phyloP scores from a whole-genome alignment of 1,140 invertebrate genomes.

The Cyclina sinensis region DNA sequence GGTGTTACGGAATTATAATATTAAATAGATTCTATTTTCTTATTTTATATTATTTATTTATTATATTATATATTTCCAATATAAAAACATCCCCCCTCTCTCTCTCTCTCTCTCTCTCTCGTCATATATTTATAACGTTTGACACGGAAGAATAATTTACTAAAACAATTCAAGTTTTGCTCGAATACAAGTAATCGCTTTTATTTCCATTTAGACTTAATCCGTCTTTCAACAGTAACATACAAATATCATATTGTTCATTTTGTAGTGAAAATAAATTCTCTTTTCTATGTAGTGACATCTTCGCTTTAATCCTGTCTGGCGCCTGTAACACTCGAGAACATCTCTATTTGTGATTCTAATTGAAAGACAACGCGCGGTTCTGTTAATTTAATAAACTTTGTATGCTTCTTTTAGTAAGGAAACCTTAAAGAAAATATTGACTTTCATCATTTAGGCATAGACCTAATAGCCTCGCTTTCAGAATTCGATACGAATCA shows the following conservation, averaged over 20 bases:
- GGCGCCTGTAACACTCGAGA: constrained; percentile 43
- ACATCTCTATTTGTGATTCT: constrained; percentile 12
- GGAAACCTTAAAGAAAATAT: constrained; percentile 18
- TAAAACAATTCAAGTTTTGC: too few species aligned
- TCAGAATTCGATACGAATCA: constrained; percentile 44
- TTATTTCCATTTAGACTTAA: neutral
- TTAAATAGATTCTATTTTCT: too few species aligned
- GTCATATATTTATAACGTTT: too few species aligned
- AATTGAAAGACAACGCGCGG: constrained; percentile 48
- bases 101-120: too few species aligned
- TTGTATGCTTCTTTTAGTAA: constrained; percentile 52
- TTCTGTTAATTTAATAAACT: constrained; percentile 36
- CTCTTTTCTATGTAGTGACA: neutral
- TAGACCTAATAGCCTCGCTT: neutral
- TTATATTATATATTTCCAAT: too few species aligned
- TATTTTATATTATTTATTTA: too few species aligned
- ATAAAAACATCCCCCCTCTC: too few species aligned
- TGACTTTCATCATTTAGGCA: constrained; percentile 16
- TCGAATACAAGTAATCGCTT: neutral
- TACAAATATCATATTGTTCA: constrained; percentile 32
- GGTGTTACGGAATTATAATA: too few species aligned
- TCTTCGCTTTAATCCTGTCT: constrained; percentile 53
- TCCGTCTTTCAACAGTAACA: neutral
- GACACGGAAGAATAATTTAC: too few species aligned
- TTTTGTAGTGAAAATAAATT: neutral